A percentile compares a stretch with the other conserved stretches of the same genome.
phyloP scores from a whole-genome alignment of 2,113 vertebrate genomes.

The Cygnus atratus region DNA sequence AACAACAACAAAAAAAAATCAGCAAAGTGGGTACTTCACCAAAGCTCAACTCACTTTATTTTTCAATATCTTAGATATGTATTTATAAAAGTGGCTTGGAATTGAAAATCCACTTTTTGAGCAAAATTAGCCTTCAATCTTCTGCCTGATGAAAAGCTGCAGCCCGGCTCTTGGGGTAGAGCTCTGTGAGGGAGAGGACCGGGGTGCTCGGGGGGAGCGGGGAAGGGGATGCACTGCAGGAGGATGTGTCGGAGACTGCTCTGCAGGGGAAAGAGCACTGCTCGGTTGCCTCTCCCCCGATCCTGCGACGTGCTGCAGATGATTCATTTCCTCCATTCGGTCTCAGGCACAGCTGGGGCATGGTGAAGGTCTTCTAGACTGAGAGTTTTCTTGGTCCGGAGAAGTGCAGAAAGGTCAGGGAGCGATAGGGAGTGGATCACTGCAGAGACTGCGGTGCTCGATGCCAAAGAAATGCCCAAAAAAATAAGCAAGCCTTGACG shows the following conservation, averaged over 20 bases:
- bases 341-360: not conserved
- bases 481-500: not conserved
- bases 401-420: not conserved
- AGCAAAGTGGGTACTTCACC: not conserved
- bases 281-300: not conserved
- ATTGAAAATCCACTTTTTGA: not conserved
- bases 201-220: not conserved
- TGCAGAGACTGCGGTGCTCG: not conserved
- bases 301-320: not conserved
- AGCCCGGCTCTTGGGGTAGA: not conserved
- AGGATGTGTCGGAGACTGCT: not conserved
- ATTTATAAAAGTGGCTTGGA: not conserved
- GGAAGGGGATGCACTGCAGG: not conserved
- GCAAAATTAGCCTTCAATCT: not conserved
- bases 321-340: not conserved
- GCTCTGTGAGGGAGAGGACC: not conserved
- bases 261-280: not conserved
- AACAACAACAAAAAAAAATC: not conserved
- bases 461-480: slow-evolving; percentile 7
- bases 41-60: not conserved
- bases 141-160: not conserved
- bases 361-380: not conserved
- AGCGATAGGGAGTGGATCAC: fast-evolving
- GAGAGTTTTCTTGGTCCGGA: not conserved
- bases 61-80: not conserved